Evolutionary conservation across 2,113 vertebrate species (phyloP).

Genomic region (Gnathonemus echidnorhynchus): DNA sequence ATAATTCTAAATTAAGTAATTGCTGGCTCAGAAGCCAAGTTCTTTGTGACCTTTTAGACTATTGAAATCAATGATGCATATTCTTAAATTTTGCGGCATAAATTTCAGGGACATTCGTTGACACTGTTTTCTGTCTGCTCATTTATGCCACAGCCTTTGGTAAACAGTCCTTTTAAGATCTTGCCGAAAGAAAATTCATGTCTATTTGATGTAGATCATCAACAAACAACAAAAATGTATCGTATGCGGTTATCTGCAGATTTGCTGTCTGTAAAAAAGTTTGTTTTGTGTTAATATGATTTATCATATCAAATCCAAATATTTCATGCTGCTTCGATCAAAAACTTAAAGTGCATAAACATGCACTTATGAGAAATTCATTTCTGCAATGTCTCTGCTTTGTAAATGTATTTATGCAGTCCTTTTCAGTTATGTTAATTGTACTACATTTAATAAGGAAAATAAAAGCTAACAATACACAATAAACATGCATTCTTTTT

Average conservation of each 20-base stretch:
- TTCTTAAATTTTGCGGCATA: conserved; percentile 92
- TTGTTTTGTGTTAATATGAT: neutral
- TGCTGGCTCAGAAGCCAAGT: conserved; percentile 84
- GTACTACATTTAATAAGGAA: neutral
- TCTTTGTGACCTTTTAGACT: conserved; percentile 96
- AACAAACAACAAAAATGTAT: neutral
- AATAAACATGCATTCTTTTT: conserved; percentile 40
- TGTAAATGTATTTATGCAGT: neutral
- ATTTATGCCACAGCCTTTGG: conserved; percentile 72
- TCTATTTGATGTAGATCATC: neutral
- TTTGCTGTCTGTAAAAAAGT: neutral
- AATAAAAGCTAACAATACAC: conserved; percentile 14
- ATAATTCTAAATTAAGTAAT: conserved; percentile 99
- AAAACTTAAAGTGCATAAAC: neutral
- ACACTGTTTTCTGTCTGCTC: conserved; percentile 92
- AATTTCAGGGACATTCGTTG: conserved; percentile 87
- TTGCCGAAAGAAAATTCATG: conserved; percentile 28
- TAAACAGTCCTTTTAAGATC: conserved; percentile 62
- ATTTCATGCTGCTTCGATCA: neutral
- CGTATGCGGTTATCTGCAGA: neutral
- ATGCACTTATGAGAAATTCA: neutral
- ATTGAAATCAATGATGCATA: conserved; percentile 96
- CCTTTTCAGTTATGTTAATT: neutral
- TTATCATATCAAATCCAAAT: neutral
- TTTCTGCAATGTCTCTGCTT: neutral